phyloP scores from a whole-genome alignment of 1,140 invertebrate genomes.

The Ostrea denselamellosa region DNA sequence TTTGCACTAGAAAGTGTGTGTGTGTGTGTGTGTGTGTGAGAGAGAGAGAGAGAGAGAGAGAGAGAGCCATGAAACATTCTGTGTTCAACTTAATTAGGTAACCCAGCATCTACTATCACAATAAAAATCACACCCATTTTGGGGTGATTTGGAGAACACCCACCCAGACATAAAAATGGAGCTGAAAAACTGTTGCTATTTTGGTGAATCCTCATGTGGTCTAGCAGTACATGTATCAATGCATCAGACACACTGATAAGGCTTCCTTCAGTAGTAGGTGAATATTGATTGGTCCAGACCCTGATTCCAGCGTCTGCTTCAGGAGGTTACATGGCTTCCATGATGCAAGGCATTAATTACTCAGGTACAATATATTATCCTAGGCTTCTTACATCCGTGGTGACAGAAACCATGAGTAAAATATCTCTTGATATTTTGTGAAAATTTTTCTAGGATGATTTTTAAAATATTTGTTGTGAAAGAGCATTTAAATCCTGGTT shows the following conservation, averaged over 20 bases:
- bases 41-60: no score
- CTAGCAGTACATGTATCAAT: slow-evolving; percentile 33
- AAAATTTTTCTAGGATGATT: background rate
- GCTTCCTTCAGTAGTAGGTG: slow-evolving; percentile 1
- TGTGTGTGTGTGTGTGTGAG: no score
- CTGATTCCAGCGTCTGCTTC: slow-evolving; percentile 17
- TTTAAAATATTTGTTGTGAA: background rate
- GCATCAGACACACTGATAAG: background rate
- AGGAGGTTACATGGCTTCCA: background rate
- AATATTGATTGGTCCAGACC: background rate
- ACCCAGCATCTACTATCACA: no score
- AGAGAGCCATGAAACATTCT: no score
- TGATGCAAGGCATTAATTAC: slow-evolving; percentile 15
- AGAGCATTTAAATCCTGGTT: background rate
- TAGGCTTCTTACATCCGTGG: background rate
- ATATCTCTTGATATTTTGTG: background rate
- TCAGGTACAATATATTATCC: background rate
- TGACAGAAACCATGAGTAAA: background rate
- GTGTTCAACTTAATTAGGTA: no score
- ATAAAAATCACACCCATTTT: no score
- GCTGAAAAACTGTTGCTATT: background rate
- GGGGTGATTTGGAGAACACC: no score
- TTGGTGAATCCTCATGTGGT: background rate
- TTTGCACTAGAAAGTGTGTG: no score
- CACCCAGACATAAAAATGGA: background rate